Conservation (phyloP, 53 echinoderm and acorn worm species). For the Patiria pectinifera region DNA sequence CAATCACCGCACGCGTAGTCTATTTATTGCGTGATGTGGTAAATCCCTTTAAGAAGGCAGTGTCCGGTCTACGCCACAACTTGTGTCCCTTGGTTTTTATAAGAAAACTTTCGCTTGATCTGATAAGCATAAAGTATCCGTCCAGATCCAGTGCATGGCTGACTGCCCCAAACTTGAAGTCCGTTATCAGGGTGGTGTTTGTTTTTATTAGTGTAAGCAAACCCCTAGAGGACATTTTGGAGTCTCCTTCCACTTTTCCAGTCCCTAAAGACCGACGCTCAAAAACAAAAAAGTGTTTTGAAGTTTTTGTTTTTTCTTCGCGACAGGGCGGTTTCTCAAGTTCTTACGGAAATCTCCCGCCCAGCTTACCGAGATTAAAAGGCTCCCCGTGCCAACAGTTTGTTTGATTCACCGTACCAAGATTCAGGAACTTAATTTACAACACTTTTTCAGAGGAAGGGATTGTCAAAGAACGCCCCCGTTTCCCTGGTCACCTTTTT, state of each 20-base stretch:
- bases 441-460: not conserved
- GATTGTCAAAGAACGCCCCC: not conserved
- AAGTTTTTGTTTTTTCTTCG: conserved; percentile 6
- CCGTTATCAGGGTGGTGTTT: not conserved
- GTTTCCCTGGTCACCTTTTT: not conserved
- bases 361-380: not conserved
- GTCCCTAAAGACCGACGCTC: too few species aligned
- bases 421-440: not conserved
- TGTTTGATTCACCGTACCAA: not conserved
- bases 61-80: not conserved
- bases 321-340: not conserved
- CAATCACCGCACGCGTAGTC: not conserved
- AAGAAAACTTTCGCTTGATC: not conserved
- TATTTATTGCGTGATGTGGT: conserved; percentile 9
- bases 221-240: not conserved
- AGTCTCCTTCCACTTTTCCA: not conserved
- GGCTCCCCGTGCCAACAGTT: conserved; percentile 1
- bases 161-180: too few species aligned
- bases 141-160: not conserved
- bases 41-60: not conserved
- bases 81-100: not conserved
- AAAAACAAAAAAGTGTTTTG: not conserved
- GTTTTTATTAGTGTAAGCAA: not conserved
- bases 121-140: conserved; percentile 9
- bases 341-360: conserved; percentile 8